A percentile compares a stretch with the other conserved stretches of the same genome.
phyloP scores from a whole-genome alignment of 53 echinoderm and acorn worm genomes.

The Stichopus horrens region DNA sequence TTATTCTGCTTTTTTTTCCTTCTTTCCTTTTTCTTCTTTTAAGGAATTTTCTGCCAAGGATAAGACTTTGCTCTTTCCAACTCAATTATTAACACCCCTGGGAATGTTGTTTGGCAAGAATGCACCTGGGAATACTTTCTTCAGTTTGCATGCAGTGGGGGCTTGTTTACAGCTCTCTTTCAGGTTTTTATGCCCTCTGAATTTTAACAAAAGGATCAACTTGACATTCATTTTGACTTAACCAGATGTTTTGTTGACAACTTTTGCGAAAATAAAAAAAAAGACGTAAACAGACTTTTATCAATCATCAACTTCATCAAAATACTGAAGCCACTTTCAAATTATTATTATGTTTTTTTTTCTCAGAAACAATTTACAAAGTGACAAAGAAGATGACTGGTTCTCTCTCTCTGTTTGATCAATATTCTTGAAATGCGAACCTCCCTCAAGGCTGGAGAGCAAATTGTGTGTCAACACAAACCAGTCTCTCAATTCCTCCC shows the following conservation, averaged over 20 bases:
- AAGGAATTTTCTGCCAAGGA: background rate
- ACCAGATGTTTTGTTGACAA: background rate
- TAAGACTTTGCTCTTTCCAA: background rate
- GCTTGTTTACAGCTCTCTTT: background rate
- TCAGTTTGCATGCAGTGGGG: background rate
- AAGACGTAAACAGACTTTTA: slow-evolving; percentile 23
- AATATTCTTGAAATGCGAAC: slow-evolving; percentile 42
- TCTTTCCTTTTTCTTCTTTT: background rate
- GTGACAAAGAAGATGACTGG: background rate
- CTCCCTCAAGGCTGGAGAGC: slow-evolving; percentile 33
- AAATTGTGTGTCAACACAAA: slow-evolving; percentile 42
- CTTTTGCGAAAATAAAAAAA: background rate
- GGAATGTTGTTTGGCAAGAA: slow-evolving; percentile 8
- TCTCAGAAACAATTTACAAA: slow-evolving; percentile 25
- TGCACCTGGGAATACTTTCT: slow-evolving; percentile 12
- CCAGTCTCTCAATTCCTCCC: slow-evolving; percentile 11
- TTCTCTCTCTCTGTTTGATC: slow-evolving; percentile 6
- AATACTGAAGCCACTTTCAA: background rate
- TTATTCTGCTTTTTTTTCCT: background rate
- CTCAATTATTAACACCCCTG: slow-evolving; percentile 10
- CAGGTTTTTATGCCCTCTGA: background rate
- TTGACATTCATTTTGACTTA: background rate
- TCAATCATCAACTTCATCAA: slow-evolving; percentile 5
- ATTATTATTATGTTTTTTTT: background rate
- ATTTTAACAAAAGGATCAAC: background rate